A percentile compares a stretch with the other conserved stretches of the same genome.
Conservation (phyloP, 2,113 vertebrate genomes). For the Damaliscus lunatus region DNA sequence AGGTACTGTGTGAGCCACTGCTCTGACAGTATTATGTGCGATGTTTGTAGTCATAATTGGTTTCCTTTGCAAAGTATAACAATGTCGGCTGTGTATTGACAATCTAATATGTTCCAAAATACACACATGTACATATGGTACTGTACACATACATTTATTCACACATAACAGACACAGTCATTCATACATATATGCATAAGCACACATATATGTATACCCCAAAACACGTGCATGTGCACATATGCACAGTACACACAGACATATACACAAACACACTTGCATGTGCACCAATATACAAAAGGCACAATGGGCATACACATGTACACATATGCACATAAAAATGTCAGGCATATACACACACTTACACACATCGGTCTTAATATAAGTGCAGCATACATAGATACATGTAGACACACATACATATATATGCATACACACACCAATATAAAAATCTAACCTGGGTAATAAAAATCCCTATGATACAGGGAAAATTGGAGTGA, state of each 20-base stretch:
- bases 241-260: neutral
- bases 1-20: neutral
- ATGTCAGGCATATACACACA: neutral
- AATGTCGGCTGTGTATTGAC: neutral
- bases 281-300: neutral
- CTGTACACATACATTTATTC: neutral
- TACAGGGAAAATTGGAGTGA: neutral
- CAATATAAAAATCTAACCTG: neutral
- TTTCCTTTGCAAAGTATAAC: neutral
- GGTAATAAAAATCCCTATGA: neutral
- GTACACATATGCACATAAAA: neutral
- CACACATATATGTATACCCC: neutral
- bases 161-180: neutral
- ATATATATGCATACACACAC: neutral
- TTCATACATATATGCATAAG: neutral
- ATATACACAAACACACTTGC: neutral
- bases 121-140: neutral
- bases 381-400: rapidly evolving
- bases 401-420: neutral
- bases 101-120: neutral
- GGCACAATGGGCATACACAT: neutral
- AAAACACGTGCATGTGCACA: rapidly evolving
- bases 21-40: neutral
- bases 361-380: neutral
- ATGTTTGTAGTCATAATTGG: neutral